phyloP scores from a whole-genome alignment of 2,888 invertebrate genomes.

The Erpobdella octoculata region DNA sequence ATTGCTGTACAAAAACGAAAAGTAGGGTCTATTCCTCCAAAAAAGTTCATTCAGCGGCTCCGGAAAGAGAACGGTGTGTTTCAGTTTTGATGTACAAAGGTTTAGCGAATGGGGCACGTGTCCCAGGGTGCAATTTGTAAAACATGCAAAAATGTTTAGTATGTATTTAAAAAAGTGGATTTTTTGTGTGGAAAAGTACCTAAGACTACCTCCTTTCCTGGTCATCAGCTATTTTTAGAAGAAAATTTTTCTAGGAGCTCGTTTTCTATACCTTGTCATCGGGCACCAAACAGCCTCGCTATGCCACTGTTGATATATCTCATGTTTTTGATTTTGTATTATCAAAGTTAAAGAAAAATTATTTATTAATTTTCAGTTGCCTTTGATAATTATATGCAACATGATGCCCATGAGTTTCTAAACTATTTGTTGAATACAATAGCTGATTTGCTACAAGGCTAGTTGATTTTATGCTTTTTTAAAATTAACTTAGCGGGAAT shows the following conservation, averaged over 20 bases:
- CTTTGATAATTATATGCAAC: slow-evolving; percentile 99
- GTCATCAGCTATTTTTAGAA: too few relatives aligned
- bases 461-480: slow-evolving; percentile 1
- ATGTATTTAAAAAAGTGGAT: too few relatives aligned
- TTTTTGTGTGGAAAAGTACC: too few relatives aligned
- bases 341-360: not conserved
- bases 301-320: too few relatives aligned
- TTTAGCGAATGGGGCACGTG: not conserved
- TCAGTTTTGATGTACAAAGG: too few relatives aligned
- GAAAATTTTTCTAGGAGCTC: too few relatives aligned
- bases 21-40: slow-evolving; percentile 95
- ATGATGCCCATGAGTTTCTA: slow-evolving; percentile 98
- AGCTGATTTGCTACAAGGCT: slow-evolving; percentile 63
- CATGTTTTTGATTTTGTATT: not conserved
- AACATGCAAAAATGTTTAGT: too few relatives aligned
- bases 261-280: too few relatives aligned
- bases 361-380: slow-evolving; percentile 64
- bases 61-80: slow-evolving; percentile 86
- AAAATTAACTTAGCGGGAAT: too few relatives aligned
- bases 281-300: too few relatives aligned
- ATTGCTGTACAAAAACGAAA: slow-evolving; percentile 99
- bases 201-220: too few relatives aligned
- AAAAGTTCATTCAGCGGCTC: slow-evolving; percentile 94
- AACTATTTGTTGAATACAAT: slow-evolving; percentile 86
- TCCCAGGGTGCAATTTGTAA: too few relatives aligned